These are phyloP conservation scores for Orthonyx spaldingii DNA, from an alignment of 2,113 vertebrate genomes.

Conservation along the genomic window DNA sequence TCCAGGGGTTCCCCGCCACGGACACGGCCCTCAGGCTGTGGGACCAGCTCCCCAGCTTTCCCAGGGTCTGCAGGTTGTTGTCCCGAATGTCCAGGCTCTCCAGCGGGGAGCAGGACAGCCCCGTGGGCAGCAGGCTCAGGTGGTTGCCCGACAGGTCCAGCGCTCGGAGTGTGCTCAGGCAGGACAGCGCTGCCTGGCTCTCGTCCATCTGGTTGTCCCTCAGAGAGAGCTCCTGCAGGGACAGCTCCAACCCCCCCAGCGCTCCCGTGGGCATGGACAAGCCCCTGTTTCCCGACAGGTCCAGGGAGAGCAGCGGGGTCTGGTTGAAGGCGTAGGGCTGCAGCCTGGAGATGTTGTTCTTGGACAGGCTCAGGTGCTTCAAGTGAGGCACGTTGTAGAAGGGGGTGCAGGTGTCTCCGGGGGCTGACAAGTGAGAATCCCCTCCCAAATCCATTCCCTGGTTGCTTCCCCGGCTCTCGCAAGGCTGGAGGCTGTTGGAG, in stretches of 20 bases:
- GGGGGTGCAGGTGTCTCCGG: slow-evolving; percentile 44
- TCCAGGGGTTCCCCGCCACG: slow-evolving; percentile 73
- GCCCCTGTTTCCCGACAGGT: slow-evolving; percentile 71
- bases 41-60: background rate
- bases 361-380: slow-evolving; percentile 70
- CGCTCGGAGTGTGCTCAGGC: slow-evolving; percentile 51
- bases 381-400: slow-evolving; percentile 63
- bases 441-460: background rate
- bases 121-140: slow-evolving; percentile 55
- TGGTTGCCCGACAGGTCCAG: slow-evolving; percentile 73
- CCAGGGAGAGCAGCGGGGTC: slow-evolving; percentile 68
- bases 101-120: slow-evolving; percentile 63
- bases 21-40: slow-evolving; percentile 48
- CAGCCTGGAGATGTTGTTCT: slow-evolving; percentile 70
- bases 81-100: slow-evolving; percentile 65
- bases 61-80: slow-evolving; percentile 63
- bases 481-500: slow-evolving; percentile 72
- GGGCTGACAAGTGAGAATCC: background rate
- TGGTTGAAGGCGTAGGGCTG: slow-evolving; percentile 49
- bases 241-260: slow-evolving; percentile 61
- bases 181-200: slow-evolving; percentile 59
- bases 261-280: slow-evolving; percentile 49
- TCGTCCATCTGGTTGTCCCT: slow-evolving; percentile 63
- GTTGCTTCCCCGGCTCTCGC: background rate
- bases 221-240: slow-evolving; percentile 73